Percentiles rank a stretch among this genome's conserved stretches.
These are phyloP conservation scores for Thyatira batis DNA, from an alignment of 2,888 invertebrate species.

Conservation along the genomic window DNA sequence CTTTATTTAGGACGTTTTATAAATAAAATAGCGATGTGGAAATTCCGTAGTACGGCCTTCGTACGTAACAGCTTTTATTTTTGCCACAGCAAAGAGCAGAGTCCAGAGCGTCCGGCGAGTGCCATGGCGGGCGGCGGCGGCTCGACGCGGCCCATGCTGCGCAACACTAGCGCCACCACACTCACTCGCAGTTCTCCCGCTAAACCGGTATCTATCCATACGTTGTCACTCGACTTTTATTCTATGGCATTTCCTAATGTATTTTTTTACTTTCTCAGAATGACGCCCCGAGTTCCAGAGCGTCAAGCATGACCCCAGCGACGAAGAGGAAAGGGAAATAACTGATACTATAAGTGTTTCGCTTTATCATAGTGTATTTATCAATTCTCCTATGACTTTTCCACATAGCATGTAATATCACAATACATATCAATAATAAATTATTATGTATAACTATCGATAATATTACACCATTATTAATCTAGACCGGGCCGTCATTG, in stretches of 20 bases:
- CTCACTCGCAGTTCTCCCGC: conserved; percentile 52
- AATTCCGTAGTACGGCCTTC: too few species aligned
- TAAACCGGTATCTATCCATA: conserved; percentile 44
- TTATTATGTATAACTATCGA: conserved; percentile 54
- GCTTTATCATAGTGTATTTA: conserved; percentile 74
- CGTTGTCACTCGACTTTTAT: neutral
- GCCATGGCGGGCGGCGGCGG: conserved; percentile 39
- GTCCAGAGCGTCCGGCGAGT: conserved; percentile 66
- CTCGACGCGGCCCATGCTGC: conserved; percentile 75
- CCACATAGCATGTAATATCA: conserved; percentile 80
- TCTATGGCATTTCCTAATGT: neutral
- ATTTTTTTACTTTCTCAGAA: conserved; percentile 42
- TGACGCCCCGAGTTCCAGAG: conserved; percentile 55
- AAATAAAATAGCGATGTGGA: too few species aligned
- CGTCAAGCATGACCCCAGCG: conserved; percentile 74
- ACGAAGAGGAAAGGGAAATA: conserved; percentile 80
- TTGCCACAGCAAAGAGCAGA: conserved; percentile 69
- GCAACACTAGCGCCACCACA: conserved; percentile 82
- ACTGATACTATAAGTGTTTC: conserved; percentile 63
- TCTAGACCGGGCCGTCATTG: conserved; percentile 12
- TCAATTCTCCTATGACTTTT: conserved; percentile 69
- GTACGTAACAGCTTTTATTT: too few species aligned
- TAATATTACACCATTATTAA: conserved; percentile 14
- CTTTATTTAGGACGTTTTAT: neutral
- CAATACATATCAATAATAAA: conserved; percentile 72